Percentiles rank a stretch among this genome's conserved stretches.
phyloP scores from a whole-genome alignment of 1,140 invertebrate species.

The Eufriesea mexicana region DNA sequence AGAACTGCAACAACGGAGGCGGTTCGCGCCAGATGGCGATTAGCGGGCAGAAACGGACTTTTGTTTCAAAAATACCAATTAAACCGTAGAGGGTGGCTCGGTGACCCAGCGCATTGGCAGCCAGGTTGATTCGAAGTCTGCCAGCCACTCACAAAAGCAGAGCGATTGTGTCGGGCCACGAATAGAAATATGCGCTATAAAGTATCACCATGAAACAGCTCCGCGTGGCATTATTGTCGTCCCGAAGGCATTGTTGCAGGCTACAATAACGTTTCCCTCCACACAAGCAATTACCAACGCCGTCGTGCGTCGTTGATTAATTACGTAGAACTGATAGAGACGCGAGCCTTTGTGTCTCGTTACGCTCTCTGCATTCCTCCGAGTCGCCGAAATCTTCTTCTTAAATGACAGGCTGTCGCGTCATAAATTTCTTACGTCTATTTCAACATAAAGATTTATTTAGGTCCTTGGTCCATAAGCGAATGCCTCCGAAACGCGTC shows the following conservation, averaged over 20 bases:
- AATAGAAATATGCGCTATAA: conserved; percentile 54
- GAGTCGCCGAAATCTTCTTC: no score
- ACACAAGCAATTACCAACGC: conserved; percentile 53
- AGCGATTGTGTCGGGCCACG: conserved; percentile 27
- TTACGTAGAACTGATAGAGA: conserved; percentile 36
- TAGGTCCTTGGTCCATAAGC: no score
- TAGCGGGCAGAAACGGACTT: background rate
- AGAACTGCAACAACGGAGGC: background rate
- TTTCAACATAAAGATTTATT: no score
- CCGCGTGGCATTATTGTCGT: conserved; percentile 43
- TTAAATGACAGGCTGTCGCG: no score
- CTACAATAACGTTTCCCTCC: conserved; percentile 42
- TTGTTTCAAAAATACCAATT: conserved; percentile 21
- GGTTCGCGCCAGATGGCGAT: background rate
- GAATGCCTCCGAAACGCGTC: no score
- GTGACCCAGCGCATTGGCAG: background rate
- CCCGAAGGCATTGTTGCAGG: conserved; percentile 42
- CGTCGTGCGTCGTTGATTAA: conserved; percentile 47
- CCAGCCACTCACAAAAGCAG: conserved; percentile 21
- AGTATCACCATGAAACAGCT: conserved; percentile 37
- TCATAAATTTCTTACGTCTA: no score
- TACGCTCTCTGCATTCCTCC: background rate
- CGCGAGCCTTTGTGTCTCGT: conserved; percentile 38
- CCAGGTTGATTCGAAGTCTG: background rate
- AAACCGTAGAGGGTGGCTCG: background rate